Evolutionary conservation across 2,113 vertebrate species (phyloP).

Genomic region (Myodes glareolus): DNA sequence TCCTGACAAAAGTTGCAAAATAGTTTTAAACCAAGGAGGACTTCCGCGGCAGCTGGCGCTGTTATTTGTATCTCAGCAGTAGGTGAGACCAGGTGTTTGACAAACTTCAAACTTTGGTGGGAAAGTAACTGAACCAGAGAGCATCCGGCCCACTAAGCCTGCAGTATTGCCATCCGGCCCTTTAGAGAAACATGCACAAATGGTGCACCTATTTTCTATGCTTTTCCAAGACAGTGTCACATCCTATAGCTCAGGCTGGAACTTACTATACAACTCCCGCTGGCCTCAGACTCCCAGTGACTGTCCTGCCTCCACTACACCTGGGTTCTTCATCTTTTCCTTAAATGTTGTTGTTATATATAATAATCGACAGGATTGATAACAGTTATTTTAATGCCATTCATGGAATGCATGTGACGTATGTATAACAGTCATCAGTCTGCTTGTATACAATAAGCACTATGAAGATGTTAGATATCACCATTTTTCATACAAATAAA

Average conservation of each 20-base stretch:
- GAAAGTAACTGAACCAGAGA: neutral
- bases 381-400: neutral
- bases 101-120: neutral
- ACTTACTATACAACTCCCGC: neutral
- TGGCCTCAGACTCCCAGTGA: neutral
- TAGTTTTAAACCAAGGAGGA: neutral
- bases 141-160: neutral
- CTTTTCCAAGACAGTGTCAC: neutral
- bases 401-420: neutral
- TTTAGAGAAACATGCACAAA: neutral
- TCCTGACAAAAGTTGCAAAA: conserved; percentile 3
- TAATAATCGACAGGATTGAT: conserved; percentile 34
- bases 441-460: neutral
- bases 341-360: neutral
- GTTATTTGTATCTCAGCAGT: neutral
- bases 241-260: neutral
- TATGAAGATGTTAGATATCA: neutral
- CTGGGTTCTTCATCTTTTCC: neutral
- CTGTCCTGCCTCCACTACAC: neutral
- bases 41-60: no score
- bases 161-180: no score
- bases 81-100: neutral
- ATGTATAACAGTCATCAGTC: neutral
- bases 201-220: no score
- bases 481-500: conserved; percentile 11